These are phyloP conservation scores for Botia kubotai DNA, from an alignment of 2,797 vertebrate species.

Conservation along the genomic window DNA sequence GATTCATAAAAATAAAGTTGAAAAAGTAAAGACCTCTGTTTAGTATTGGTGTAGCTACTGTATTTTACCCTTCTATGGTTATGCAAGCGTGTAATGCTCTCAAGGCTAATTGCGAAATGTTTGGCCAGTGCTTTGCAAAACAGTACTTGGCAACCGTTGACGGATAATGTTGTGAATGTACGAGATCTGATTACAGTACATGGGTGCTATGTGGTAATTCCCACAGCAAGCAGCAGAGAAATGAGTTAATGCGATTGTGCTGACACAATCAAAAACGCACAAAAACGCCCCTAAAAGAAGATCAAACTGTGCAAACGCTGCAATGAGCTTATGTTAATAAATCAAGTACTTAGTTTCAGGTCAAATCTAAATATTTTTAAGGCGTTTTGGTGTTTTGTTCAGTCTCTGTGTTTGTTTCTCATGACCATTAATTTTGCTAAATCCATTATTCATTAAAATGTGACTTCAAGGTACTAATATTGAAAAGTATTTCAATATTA, in stretches of 20 bases:
- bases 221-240: not conserved
- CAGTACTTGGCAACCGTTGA: not conserved
- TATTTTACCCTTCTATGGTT: not conserved
- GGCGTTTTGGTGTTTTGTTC: not conserved
- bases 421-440: not conserved
- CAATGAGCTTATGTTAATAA: not conserved
- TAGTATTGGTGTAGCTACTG: not conserved
- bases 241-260: conserved; percentile 2
- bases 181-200: not conserved
- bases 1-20: no score
- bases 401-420: no score
- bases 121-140: not conserved
- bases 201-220: not conserved
- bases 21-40: no score
- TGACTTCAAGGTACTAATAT: not conserved
- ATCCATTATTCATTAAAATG: not conserved
- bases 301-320: not conserved
- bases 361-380: not conserved
- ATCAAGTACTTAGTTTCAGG: not conserved
- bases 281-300: not conserved
- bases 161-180: not conserved
- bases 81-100: not conserved
- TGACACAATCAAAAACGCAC: no score
- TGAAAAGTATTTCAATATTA: not conserved
- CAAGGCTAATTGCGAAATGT: not conserved